These are phyloP conservation scores for Chalcis sispes DNA, from an alignment of 2,888 invertebrate species.

Conservation along the genomic window DNA sequence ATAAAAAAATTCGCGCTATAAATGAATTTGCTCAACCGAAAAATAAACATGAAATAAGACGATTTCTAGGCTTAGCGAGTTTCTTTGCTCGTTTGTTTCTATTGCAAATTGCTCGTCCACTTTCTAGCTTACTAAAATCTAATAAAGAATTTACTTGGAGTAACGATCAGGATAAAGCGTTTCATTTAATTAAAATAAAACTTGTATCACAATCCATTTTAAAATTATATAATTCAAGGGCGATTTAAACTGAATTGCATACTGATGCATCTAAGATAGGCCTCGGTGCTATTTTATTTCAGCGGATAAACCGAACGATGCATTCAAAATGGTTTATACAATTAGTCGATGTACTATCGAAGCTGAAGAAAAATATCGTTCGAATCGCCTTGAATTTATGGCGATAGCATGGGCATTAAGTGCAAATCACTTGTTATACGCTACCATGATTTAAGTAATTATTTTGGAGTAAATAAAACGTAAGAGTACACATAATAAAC, in stretches of 20 bases:
- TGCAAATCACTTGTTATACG: constrained; percentile 41
- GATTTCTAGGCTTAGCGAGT: neutral
- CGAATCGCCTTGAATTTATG: neutral
- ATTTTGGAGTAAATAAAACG: constrained; percentile 48
- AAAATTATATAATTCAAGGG: neutral
- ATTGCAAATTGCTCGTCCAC: neutral
- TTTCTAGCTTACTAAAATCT: neutral
- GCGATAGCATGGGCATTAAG: constrained; percentile 7
- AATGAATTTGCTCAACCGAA: neutral
- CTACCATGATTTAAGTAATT: constrained; percentile 42
- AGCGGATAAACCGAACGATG: neutral
- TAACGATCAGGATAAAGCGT: neutral
- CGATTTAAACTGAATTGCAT: neutral
- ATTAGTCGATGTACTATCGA: neutral
- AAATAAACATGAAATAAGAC: neutral
- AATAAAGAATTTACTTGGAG: neutral
- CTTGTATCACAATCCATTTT: neutral
- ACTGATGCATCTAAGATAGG: neutral
- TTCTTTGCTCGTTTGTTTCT: neutral
- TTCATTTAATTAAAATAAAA: neutral
- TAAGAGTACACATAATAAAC: constrained; percentile 42
- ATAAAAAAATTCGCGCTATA: neutral
- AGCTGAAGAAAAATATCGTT: neutral
- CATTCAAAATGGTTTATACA: neutral
- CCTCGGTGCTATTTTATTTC: neutral